Evolutionary conservation across 2,113 vertebrate genomes (phyloP), one percentile per base, ranked within the genome.

Genomic region (Pelecanus crispus): DNA sequence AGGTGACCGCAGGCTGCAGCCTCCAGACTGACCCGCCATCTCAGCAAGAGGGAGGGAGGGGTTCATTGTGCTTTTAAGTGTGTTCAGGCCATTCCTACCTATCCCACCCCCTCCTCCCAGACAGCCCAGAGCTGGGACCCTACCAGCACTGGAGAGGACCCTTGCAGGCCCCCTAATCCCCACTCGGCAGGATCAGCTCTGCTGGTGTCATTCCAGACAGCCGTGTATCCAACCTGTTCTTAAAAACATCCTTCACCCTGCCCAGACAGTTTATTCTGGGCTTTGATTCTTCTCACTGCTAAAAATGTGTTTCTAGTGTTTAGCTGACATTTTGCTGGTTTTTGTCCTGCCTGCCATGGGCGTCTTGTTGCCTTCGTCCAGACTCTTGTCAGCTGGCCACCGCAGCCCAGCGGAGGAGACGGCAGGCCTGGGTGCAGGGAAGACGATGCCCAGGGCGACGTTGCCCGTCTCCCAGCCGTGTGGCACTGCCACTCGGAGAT

Each of bases 331-430:
- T 88, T 81, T 81, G 11, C 65, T n/a, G 67, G 22, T 31, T 84
- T 75, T 84, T 75, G 17, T 28, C 62, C 31, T 61, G 12, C 42
- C 47, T 59, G 14, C n/a, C 8, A 1, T 7, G 13, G 13, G 12
- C 0, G 1, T 10, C 16, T 21, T 78, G 42, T 74, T 8, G 3
- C 24, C 31, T 67, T 68, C 29, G 38, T 55, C 12, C 62, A 38
- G 34, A 8, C 13, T 75, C 16, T 52, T 1, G 2, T 16, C 17
- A 59, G 34, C 52, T 61, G 26, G 7, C 52, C 16, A 34, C 68
- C 0, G 0, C 44, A 72, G 55, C 2, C 2, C 3, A 1, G 47
- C 2, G 4, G 50, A 49, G 3, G 40, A 68, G 49, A 9, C 10
- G 21, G 26, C 62, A 82, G 53, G 29, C 21, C 21, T 44, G 34